These are phyloP conservation scores for Pocota personata DNA, from an alignment of 2,888 invertebrate genomes.

Conservation along the genomic window DNA sequence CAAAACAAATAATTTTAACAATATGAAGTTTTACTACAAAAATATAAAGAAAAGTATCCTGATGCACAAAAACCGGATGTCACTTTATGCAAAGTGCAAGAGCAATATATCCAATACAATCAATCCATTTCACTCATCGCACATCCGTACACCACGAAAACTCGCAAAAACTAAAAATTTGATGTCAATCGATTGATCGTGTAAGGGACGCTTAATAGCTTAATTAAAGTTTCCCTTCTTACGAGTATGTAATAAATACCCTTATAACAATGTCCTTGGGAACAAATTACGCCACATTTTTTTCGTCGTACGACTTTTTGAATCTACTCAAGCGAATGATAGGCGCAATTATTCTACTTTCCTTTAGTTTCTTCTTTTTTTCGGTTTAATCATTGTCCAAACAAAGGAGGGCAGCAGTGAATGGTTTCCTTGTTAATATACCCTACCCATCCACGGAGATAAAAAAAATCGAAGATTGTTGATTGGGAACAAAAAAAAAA, in stretches of 20 bases:
- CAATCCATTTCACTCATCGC: no score
- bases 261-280: background rate
- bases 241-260: background rate
- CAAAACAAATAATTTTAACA: no score
- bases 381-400: conserved; percentile 15
- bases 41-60: no score
- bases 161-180: no score
- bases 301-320: background rate
- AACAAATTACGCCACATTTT: background rate
- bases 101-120: no score
- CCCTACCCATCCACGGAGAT: background rate
- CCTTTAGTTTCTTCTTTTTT: background rate
- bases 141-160: no score
- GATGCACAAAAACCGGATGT: no score
- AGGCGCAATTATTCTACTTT: conserved; percentile 32
- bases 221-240: background rate
- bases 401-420: conserved; percentile 10
- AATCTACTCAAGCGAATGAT: conserved; percentile 14
- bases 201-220: no score
- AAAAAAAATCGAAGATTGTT: conserved; percentile 9
- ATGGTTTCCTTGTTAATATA: conserved; percentile 15
- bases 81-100: no score
- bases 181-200: no score
- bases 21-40: no score
- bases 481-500: background rate